These are phyloP conservation scores for Pseudochaenichthys georgianus DNA, from an alignment of 2,797 vertebrate genomes.

Conservation along the genomic window DNA sequence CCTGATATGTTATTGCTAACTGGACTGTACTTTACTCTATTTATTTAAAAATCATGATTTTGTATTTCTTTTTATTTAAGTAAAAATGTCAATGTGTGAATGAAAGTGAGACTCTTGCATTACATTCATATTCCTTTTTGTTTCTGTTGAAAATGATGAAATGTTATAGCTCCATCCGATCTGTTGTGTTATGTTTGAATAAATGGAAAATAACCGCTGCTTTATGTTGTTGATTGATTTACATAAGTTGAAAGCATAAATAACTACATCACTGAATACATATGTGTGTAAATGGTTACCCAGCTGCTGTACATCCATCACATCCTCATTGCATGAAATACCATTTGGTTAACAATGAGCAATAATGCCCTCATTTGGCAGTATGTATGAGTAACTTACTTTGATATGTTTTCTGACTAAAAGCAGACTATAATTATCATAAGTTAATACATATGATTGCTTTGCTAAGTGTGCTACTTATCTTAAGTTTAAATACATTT, in stretches of 20 bases:
- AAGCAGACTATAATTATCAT: not conserved
- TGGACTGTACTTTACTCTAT: constrained; percentile 27
- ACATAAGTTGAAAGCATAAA: not conserved
- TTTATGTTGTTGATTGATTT: not conserved
- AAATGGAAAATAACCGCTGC: constrained; percentile 23
- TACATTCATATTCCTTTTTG: constrained; percentile 20
- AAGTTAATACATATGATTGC: no score
- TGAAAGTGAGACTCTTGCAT: constrained; percentile 15
- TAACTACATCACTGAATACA: not conserved
- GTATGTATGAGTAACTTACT: not conserved
- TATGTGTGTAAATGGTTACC: not conserved
- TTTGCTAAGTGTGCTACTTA: not conserved
- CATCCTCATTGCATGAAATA: no score
- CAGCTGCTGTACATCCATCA: not conserved
- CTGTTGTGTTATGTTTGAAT: constrained; percentile 39
- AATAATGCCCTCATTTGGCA: not conserved
- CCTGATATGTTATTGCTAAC: not conserved
- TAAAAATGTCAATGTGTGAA: constrained; percentile 3
- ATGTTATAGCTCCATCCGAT: constrained; percentile 19
- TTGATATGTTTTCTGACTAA: no score
- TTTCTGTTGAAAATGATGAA: constrained; percentile 18
- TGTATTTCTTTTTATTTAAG: constrained; percentile 19
- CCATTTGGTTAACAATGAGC: not conserved
- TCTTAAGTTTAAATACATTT: no score
- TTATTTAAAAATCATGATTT: constrained; percentile 39